A percentile compares a stretch with the other conserved stretches of the same genome.
Evolutionary conservation across 2,113 vertebrate species (phyloP).

Genomic region (Thamnophis sirtalis): DNA sequence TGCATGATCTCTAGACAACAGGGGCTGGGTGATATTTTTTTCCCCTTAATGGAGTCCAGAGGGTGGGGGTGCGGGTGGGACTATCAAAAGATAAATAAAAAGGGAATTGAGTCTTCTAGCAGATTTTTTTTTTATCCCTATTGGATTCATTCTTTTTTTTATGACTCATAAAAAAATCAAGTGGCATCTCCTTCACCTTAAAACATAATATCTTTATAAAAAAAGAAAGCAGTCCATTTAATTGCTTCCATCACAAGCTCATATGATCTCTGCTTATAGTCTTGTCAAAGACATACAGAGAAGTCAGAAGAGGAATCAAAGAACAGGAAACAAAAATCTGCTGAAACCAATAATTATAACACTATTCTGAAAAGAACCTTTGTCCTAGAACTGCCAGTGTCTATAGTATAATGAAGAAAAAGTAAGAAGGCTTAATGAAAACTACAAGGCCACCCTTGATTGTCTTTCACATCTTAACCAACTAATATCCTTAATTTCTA

Average conservation of each 20-base stretch:
- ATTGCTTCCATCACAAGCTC: background rate
- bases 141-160: background rate
- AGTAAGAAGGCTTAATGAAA: background rate
- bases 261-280: background rate
- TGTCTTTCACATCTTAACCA: background rate
- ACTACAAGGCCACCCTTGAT: background rate
- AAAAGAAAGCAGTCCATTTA: background rate
- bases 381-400: background rate
- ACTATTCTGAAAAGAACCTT: background rate
- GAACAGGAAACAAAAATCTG: background rate
- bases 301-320: background rate
- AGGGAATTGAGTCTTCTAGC: background rate
- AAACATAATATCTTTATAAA: background rate
- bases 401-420: background rate
- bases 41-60: background rate
- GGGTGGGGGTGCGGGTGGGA: background rate
- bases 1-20: background rate
- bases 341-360: background rate
- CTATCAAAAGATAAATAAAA: background rate
- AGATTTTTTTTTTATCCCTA: background rate
- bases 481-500: background rate
- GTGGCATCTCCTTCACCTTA: background rate
- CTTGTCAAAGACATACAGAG: background rate
- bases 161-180: background rate
- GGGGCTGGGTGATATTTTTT: background rate